Evolutionary conservation across 2,888 invertebrate genomes (phyloP), one percentile per base, ranked within the genome.

Genomic region (Acrobeloides nanus): DNA sequence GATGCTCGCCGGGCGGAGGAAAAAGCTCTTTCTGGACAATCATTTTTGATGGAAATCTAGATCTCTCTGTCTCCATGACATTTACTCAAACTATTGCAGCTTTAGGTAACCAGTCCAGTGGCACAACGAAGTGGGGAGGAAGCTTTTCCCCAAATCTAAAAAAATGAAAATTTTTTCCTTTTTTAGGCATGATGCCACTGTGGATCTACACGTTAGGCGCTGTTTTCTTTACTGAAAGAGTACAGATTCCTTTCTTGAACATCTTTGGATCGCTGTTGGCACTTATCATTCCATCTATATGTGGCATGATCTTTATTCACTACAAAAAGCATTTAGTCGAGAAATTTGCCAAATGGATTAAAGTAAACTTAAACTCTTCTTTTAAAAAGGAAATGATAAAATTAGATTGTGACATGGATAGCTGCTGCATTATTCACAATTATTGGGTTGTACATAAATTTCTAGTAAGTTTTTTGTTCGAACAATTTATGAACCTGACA

Each of bases 11-110:
- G 5, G 78, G 78, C 2, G 79, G 93, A 0, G 92, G 90, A 0
- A 88, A 89, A 26, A 89, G 89, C 37, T 93, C 92, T 75, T 86
- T 92, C 62, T 93, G 90, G 89, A 84, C 89, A 0, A 84, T 85
- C 60, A 81, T 92, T 20, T 79, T 92, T 4, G 86, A 84, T 1
- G 92, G 89, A 3, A 92, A 93, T 76, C 81, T 93, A 2, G 85
- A 89, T 74, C 79, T 93, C 34, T 89, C 89, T 0, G 82, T 93
- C 39, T 84, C 90, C 17, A 89, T 93, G 89, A 93, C 92, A 0
- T 83, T 89, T 3, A 79, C 88, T 46, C 85, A 87, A 50, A 90
- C 88, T 3, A 75, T 92, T 4, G 83, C 84, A 0, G 84, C 89
- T 0, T 85, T 92, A 68, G 86, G 84, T 83, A 75, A 75, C 75